A percentile compares a stretch with the other conserved stretches of the same genome.
Conservation (phyloP, 2,797 vertebrate genomes). For the Hypotaenidia philippensis region DNA sequence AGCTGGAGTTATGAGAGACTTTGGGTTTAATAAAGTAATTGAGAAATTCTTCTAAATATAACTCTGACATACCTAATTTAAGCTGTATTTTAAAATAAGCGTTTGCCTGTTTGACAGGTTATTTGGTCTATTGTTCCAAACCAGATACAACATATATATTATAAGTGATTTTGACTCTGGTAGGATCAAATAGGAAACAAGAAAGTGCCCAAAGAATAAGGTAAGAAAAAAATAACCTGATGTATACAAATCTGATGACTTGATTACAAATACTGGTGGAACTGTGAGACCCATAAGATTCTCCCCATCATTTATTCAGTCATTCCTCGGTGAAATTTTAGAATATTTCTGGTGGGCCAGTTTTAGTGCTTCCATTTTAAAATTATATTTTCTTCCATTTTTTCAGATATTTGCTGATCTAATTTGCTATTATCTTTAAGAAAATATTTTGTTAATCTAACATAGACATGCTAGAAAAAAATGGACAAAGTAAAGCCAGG, state of each 20-base stretch:
- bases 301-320: background rate
- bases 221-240: background rate
- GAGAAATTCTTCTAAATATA: background rate
- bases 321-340: background rate
- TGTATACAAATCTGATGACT: background rate
- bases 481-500: background rate
- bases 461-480: background rate
- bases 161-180: background rate
- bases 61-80: background rate
- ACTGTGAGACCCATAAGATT: background rate
- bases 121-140: background rate
- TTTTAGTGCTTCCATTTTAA: background rate
- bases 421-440: background rate
- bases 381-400: background rate
- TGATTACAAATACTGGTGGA: background rate
- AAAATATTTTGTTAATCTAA: background rate
- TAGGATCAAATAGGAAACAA: background rate
- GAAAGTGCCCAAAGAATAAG: background rate
- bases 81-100: background rate
- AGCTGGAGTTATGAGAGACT: background rate
- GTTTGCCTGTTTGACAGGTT: background rate
- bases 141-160: background rate
- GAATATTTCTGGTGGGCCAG: background rate
- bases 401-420: background rate
- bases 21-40: background rate